Evolutionary conservation across 1,140 invertebrate genomes (phyloP).

Genomic region (Chironomus tepperi): DNA sequence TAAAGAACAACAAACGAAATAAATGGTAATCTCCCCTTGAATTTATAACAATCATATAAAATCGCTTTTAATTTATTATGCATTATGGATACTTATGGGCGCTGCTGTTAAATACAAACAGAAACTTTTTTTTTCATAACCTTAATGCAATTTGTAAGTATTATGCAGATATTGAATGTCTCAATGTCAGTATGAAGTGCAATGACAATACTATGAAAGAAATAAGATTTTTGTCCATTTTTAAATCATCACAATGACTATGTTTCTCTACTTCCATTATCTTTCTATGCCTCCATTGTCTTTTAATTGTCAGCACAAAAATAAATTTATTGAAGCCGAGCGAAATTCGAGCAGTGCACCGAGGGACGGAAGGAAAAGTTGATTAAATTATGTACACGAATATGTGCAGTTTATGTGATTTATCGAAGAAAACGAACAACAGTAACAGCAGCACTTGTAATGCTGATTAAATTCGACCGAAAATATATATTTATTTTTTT

Average conservation of each 20-base stretch:
- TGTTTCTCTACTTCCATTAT: too few relatives aligned
- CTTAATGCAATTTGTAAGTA: background rate
- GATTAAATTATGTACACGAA: too few relatives aligned
- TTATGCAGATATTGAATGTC: background rate
- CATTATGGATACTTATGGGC: background rate
- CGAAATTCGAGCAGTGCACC: too few relatives aligned
- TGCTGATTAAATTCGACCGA: too few relatives aligned
- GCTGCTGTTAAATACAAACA: background rate
- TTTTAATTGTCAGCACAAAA: background rate
- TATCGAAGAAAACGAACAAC: too few relatives aligned
- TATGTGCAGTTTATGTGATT: too few relatives aligned
- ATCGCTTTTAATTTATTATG: background rate
- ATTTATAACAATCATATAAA: conserved; percentile 12
- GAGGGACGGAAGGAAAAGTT: too few relatives aligned
- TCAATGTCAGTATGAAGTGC: background rate
- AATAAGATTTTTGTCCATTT: background rate
- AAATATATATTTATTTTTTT: too few relatives aligned
- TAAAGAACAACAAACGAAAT: too few relatives aligned
- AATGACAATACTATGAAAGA: background rate
- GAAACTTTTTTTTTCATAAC: background rate
- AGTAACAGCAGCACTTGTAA: too few relatives aligned
- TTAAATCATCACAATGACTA: too few relatives aligned
- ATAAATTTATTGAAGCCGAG: background rate
- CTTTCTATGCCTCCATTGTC: background rate
- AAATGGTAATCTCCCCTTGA: background rate